A percentile compares a stretch with the other conserved stretches of the same genome.
Conservation (phyloP, 1,140 invertebrate genomes). For the Pseudomyrmex flavicornis region DNA sequence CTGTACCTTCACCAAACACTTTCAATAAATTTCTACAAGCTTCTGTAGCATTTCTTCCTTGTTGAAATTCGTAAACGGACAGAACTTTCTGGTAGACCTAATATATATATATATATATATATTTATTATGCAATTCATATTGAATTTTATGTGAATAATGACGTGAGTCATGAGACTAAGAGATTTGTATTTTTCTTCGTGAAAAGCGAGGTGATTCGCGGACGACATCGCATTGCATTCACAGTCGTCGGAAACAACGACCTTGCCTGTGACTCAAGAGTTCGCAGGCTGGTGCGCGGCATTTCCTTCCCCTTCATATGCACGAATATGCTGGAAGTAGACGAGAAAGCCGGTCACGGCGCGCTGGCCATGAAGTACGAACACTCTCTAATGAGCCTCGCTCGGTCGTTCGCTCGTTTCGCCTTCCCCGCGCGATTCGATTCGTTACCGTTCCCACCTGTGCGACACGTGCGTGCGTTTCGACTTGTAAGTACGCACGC, state of each 20-base stretch:
- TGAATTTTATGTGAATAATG: constrained; percentile 5
- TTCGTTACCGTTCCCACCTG: constrained; percentile 73
- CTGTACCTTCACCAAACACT: too few relatives aligned
- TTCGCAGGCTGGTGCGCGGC: constrained; percentile 68
- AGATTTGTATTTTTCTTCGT: not conserved
- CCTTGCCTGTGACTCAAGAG: constrained; percentile 80
- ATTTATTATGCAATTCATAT: too few relatives aligned
- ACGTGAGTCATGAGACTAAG: constrained; percentile 18
- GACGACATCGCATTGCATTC: not conserved
- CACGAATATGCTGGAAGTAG: constrained; percentile 79
- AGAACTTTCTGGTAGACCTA: too few relatives aligned
- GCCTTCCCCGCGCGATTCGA: constrained; percentile 76
- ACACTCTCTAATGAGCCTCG: constrained; percentile 84
- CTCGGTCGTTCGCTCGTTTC: constrained; percentile 79
- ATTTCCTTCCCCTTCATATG: constrained; percentile 79
- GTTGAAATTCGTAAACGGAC: too few relatives aligned
- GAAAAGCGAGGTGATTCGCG: too few relatives aligned
- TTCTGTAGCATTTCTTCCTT: too few relatives aligned
- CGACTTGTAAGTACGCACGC: not conserved
- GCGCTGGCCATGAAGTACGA: constrained; percentile 84
- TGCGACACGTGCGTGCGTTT: constrained; percentile 44
- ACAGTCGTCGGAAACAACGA: constrained; percentile 69
- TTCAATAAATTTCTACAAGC: too few relatives aligned
- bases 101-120: too few relatives aligned
- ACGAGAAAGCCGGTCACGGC: constrained; percentile 85